Evolutionary conservation across 2,113 vertebrate species (phyloP), one percentile per base, ranked within the genome.

Genomic region (Noctilio leporinus): DNA sequence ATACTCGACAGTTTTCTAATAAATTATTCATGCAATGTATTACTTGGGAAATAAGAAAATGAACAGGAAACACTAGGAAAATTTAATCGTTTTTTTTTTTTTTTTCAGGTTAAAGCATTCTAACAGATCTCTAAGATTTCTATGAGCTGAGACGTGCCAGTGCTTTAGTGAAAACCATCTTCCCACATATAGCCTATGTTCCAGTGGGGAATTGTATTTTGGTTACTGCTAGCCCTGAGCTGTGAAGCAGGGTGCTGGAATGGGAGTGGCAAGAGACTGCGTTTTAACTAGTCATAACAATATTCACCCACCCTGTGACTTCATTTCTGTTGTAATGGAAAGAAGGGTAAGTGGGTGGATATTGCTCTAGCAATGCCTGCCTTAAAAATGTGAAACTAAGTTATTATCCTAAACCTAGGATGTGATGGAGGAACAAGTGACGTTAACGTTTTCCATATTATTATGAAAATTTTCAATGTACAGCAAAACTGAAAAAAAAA

Each of bases 241-340:
- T 80, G 70, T 7, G 30, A 55, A 80, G 83, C 92, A 77, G 65
- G 20, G 0, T 22, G 51, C 28, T 76, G 26, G 40, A 69, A 85
- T n/a, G 28, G 90, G 70, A 59, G 76, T 55, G 84, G 73, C 80
- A 70, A 57, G 40, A 87, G 72, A 2, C 53, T 86, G 51, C 64
- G 96, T 95, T 89, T 69, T 96, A 93, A 93, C 72, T 69, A 86
- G 80, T 77, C 72, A 73, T 75, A 40, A 78, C 55, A 78, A 26
- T 86, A 69, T 33, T 35, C 77, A 86, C 82, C 91, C 83, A 83
- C 47, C 14, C 90, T 43, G 40, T 96, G 94, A 97, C 83, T 95
- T 96, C 84, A 95, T 86, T 95, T 88, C 83, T 94, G 40, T 17
- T 80, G 67, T 77, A 84, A 62, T 65, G 45, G 40, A 80, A 94